phyloP scores from a whole-genome alignment of 2,113 vertebrate genomes.

The Spea multiplicata region DNA sequence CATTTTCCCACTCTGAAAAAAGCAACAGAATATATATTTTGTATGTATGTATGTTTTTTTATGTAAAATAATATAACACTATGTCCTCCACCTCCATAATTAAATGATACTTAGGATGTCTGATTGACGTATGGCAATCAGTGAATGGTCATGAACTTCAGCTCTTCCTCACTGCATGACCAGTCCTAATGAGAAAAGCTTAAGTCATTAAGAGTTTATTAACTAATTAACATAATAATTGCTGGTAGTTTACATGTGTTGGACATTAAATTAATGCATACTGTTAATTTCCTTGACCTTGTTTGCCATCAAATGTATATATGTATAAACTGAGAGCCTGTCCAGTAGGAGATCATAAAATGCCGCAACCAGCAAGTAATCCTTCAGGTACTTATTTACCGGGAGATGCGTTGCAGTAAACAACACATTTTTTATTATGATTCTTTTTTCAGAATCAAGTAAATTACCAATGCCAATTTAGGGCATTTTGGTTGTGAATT shows the following conservation, averaged over 20 bases:
- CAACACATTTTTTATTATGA: neutral
- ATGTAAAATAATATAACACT: too few relatives aligned
- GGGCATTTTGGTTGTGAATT: neutral
- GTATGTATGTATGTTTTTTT: too few relatives aligned
- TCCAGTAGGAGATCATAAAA: neutral
- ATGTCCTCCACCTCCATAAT: too few relatives aligned
- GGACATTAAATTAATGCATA: neutral
- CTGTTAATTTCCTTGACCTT: neutral
- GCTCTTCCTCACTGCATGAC: neutral
- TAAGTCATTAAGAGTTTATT: neutral
- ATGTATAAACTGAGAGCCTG: neutral
- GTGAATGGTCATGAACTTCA: constrained; percentile 1
- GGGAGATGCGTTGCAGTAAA: neutral
- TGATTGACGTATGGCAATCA: constrained; percentile 21
- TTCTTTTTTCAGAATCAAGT: neutral
- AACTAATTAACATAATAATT: constrained; percentile 14
- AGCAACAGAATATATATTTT: too few relatives aligned
- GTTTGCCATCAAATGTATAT: neutral
- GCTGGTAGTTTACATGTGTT: neutral
- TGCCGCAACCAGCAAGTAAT: neutral
- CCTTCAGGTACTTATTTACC: neutral
- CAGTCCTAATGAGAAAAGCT: constrained; percentile 3
- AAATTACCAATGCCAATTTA: neutral
- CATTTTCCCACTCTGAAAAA: too few relatives aligned
- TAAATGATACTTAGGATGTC: too few relatives aligned